Conservation (phyloP, 2,888 invertebrate species). For the Rapana venosa region DNA sequence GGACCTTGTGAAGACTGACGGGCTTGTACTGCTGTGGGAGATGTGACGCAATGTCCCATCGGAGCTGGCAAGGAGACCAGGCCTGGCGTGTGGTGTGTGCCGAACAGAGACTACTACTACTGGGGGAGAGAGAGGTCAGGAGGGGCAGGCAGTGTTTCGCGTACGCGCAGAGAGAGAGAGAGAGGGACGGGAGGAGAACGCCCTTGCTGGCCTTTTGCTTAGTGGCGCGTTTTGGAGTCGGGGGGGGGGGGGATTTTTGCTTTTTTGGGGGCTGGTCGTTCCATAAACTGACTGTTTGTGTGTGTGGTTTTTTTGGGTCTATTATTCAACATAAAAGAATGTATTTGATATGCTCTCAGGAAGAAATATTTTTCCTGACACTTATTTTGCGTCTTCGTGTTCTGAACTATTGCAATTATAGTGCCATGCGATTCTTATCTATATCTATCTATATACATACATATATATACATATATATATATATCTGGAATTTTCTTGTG, state of each 20-base stretch:
- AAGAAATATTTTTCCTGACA: conserved; percentile 29
- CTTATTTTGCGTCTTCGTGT: conserved; percentile 29
- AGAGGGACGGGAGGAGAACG: too few species aligned
- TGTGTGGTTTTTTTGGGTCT: not conserved
- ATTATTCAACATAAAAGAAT: not conserved
- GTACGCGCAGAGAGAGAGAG: too few species aligned
- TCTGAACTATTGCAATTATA: conserved; percentile 35
- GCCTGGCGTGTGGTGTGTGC: too few species aligned
- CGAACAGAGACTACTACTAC: too few species aligned
- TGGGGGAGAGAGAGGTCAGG: too few species aligned
- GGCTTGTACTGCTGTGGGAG: too few species aligned
- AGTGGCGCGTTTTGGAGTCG: not conserved
- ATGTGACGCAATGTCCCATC: too few species aligned
- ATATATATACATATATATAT: conserved; percentile 10
- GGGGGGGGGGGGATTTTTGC: not conserved
- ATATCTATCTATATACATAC: not conserved
- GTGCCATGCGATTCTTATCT: conserved; percentile 27
- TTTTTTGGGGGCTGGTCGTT: not conserved
- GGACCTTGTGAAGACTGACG: too few species aligned
- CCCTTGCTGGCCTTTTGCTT: too few species aligned
- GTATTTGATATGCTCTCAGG: conserved; percentile 34
- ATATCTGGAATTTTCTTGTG: conserved; percentile 4
- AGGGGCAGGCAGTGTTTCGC: too few species aligned
- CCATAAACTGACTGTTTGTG: not conserved
- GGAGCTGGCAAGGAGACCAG: too few species aligned